Percentiles rank a stretch among this genome's conserved stretches.
Evolutionary conservation across 2,113 vertebrate genomes (phyloP).

Genomic region (Alligator mississippiensis): DNA sequence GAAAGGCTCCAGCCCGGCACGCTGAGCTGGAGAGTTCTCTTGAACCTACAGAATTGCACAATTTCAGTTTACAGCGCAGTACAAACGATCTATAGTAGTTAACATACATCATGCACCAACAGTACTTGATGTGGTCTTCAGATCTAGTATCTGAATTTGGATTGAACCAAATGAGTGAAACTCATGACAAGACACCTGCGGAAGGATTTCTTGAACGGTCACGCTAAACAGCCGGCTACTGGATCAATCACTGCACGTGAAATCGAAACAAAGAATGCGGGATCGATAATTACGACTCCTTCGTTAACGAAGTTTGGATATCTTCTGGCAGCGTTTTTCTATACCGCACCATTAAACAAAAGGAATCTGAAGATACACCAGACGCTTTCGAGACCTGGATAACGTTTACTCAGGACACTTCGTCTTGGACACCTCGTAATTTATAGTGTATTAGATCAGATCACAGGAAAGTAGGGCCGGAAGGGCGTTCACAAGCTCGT

Average conservation of each 20-base stretch:
- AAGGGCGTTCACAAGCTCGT: no score
- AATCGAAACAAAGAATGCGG: not conserved
- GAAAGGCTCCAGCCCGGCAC: conserved; percentile 91
- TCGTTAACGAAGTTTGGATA: not conserved
- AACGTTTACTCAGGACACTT: not conserved
- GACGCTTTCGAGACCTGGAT: not conserved
- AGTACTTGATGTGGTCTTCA: conserved; percentile 17
- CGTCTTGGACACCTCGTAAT: not conserved
- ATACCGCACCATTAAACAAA: not conserved
- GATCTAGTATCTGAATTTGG: conserved; percentile 15
- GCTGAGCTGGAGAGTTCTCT: conserved; percentile 92
- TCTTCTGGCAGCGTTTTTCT: not conserved
- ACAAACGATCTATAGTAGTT: not conserved
- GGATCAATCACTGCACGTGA: not conserved
- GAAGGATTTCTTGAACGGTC: not conserved
- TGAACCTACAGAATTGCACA: conserved; percentile 83
- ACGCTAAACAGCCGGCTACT: not conserved
- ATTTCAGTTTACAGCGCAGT: not conserved
- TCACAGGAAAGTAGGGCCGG: no score
- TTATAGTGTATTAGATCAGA: not conserved
- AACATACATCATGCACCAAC: not conserved
- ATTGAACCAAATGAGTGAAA: not conserved
- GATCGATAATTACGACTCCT: not conserved
- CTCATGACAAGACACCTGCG: rapidly evolving
- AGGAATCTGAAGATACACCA: not conserved